phyloP scores from a whole-genome alignment of 2,113 vertebrate genomes.

The Mormoops blainvillei region DNA sequence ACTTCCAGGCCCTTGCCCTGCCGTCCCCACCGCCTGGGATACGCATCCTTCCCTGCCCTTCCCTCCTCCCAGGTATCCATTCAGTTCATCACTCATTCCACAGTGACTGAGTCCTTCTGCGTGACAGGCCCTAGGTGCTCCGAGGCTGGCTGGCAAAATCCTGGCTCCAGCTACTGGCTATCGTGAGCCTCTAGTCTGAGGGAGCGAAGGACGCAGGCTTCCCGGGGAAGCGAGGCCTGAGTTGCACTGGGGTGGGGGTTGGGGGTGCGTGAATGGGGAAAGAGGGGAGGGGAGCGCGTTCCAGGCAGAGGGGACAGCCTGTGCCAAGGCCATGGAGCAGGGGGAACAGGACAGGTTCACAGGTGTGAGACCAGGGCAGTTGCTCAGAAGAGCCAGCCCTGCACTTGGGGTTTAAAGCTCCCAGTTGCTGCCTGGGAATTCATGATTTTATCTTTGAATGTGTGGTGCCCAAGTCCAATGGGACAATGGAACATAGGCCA shows the following conservation, averaged over 20 bases:
- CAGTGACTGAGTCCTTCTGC: neutral
- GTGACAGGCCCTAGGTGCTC: neutral
- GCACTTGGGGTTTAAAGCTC: neutral
- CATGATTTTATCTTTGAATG: neutral
- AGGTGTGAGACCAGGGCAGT: fast-evolving
- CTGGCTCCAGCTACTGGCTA: neutral
- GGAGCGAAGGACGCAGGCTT: neutral
- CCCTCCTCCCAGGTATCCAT: neutral
- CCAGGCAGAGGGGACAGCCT: neutral
- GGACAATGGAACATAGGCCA: neutral
- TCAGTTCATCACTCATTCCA: neutral
- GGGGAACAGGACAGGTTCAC: neutral
- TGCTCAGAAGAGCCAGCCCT: neutral
- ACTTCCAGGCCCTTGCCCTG: neutral
- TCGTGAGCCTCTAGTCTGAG: neutral
- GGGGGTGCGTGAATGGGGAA: neutral
- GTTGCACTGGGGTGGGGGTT: neutral
- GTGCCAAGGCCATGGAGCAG: neutral
- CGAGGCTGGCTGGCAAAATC: neutral
- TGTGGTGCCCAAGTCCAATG: neutral
- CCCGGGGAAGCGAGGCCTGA: neutral
- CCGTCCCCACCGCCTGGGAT: neutral
- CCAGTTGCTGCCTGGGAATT: neutral
- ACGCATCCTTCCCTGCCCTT: neutral
- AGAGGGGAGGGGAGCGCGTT: neutral